phyloP scores from a whole-genome alignment of 2,888 invertebrate genomes.

The Drosophila subquinaria region DNA sequence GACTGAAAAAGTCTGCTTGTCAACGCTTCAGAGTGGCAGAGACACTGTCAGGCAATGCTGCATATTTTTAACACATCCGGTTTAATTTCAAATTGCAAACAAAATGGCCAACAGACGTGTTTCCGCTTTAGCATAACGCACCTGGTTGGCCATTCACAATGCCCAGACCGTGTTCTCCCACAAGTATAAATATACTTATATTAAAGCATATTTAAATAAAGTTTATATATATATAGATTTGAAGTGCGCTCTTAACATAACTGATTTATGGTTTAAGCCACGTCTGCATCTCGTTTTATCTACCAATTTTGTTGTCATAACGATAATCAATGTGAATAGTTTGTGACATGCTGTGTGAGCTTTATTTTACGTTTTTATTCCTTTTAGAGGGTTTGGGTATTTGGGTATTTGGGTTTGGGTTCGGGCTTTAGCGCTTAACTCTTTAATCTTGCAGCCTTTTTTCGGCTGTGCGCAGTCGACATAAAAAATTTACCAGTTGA shows the following conservation, averaged over 20 bases:
- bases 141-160: constrained; percentile 53
- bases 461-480: constrained; percentile 55
- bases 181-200: constrained; percentile 32
- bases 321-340: constrained; percentile 68
- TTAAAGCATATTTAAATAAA: constrained; percentile 8
- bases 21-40: constrained; percentile 41
- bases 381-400: constrained; percentile 22
- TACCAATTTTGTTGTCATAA: constrained; percentile 39
- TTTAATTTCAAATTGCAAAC: constrained; percentile 80
- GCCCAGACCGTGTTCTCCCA: not conserved
- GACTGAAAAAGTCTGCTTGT: constrained; percentile 62
- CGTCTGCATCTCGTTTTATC: constrained; percentile 15
- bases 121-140: constrained; percentile 62
- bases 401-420: constrained; percentile 20
- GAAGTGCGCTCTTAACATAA: constrained; percentile 58
- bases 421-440: constrained; percentile 69
- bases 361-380: constrained; percentile 40
- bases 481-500: constrained; percentile 82
- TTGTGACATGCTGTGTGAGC: constrained; percentile 42
- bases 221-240: constrained; percentile 53
- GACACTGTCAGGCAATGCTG: constrained; percentile 53
- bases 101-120: constrained; percentile 80
- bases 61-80: constrained; percentile 81
- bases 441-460: constrained; percentile 72
- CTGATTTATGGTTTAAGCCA: constrained; percentile 50